Base-by-base conservation (phyloP, 2,113 vertebrate genomes). In the Sceloporus undulatus region DNA sequence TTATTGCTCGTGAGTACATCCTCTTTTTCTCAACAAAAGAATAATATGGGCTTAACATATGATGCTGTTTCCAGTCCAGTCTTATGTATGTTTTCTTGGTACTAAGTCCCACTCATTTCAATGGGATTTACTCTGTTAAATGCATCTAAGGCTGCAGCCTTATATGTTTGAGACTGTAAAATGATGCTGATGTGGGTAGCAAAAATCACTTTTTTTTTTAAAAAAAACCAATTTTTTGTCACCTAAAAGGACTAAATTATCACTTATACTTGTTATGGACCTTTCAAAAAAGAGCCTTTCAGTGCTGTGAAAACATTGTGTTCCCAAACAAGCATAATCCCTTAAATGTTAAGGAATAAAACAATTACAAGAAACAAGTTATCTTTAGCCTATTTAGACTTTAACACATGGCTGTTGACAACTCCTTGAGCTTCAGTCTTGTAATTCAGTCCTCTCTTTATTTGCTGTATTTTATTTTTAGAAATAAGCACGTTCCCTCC, bases 401-500 rank as follows among this genome's bases (percentile, higher is more conserved):
- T 84, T 93, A 93, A 95, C 91, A 92, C 73, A 88, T 78, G 90
- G 81, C 75, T 94, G 59, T 90, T 92, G 92, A 95, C 91, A 95
- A 91, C 87, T 92, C 91, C 86, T 59, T 91, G 85, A 94, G 91
- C 73, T 85, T 92, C 88, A 92, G 75, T 90, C 86, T 10, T 88
- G 94, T 95, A 95, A 95, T 86, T 73, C 38, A 93, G 96, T 88
- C 92, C 93, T 91, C 85, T 85, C 78, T 42, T 87, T 93, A 92
- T 92, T 92, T 91, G 86, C 52, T 94, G 34, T 84, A 90, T 93
- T 94, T 91, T 94, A 91, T 95, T 95, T 93, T 93, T 92, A 95
- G 91, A 95, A 94, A 79, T 10, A 76, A 95, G 90, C 81, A 88
- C 79, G 48, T 96, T 96, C 92, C 92, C 94, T 95, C 93, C 93